Evolutionary conservation across 2,888 invertebrate genomes (phyloP).

Genomic region (Agrochola litura): DNA sequence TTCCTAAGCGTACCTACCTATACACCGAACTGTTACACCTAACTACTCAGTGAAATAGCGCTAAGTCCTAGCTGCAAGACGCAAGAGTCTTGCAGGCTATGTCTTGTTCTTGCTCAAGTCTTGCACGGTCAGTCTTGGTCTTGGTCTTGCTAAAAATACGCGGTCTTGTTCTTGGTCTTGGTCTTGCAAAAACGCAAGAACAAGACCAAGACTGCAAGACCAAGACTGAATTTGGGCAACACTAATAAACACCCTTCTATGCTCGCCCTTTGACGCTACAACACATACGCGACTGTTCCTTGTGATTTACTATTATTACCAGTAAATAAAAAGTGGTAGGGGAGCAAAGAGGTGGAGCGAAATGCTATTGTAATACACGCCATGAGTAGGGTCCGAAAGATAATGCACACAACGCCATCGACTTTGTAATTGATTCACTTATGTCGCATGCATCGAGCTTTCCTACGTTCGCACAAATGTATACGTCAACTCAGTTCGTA

Average conservation of each 20-base stretch:
- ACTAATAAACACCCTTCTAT: conserved; percentile 85
- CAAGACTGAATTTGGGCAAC: too few relatives aligned
- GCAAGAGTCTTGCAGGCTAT: too few relatives aligned
- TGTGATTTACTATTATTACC: conserved; percentile 90
- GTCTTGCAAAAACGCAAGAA: too few relatives aligned
- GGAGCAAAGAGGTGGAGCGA: conserved; percentile 90
- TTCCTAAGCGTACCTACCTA: too few relatives aligned
- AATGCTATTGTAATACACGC: conserved; percentile 84
- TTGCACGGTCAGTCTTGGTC: too few relatives aligned
- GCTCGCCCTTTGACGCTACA: conserved; percentile 76
- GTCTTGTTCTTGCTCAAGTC: too few relatives aligned
- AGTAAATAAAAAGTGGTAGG: conserved; percentile 90
- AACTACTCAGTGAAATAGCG: too few relatives aligned
- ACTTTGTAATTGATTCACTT: conserved; percentile 89
- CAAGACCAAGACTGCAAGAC: too few relatives aligned
- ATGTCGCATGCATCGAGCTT: conserved; percentile 79
- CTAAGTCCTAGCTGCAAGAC: too few relatives aligned
- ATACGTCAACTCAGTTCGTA: conserved; percentile 47
- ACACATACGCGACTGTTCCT: conserved; percentile 82
- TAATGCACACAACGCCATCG: conserved; percentile 81
- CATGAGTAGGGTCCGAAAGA: conserved; percentile 86
- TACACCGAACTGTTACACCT: too few relatives aligned
- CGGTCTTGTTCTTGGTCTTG: too few relatives aligned
- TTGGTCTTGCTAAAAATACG: too few relatives aligned
- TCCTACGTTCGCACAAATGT: conserved; percentile 56